Conservation (phyloP, 2,888 invertebrate genomes). For the Lymantria dispar region DNA sequence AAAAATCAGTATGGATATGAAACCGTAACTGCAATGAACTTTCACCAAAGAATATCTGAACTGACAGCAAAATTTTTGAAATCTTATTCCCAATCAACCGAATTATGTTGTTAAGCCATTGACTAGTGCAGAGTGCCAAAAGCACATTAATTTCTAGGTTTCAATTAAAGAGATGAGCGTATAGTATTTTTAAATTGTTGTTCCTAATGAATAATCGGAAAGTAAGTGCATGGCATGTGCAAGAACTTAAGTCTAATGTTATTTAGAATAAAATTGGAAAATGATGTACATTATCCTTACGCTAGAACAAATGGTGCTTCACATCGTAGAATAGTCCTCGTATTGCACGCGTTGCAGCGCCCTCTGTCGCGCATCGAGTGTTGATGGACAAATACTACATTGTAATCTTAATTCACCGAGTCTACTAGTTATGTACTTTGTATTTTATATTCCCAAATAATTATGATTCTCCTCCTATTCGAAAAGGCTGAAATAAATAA, state of each 20-base stretch:
- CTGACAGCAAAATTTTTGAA: constrained; percentile 31
- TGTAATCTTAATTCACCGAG: constrained; percentile 71
- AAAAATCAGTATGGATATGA: constrained; percentile 28
- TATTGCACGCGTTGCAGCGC: constrained; percentile 24
- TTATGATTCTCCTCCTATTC: constrained; percentile 80
- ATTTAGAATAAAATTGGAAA: constrained; percentile 73
- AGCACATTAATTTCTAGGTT: constrained; percentile 71
- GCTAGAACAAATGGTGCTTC: constrained; percentile 83
- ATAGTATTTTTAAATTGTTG: constrained; percentile 79
- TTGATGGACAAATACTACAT: constrained; percentile 35
- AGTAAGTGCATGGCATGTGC: constrained; percentile 63
- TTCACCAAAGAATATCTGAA: constrained; percentile 64
- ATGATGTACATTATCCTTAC: constrained; percentile 81
- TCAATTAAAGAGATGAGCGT: constrained; percentile 63
- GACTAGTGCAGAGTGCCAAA: constrained; percentile 76
- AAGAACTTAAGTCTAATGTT: constrained; percentile 69
- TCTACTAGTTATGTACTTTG: constrained; percentile 61
- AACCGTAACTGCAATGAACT: constrained; percentile 29
- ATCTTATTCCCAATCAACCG: constrained; percentile 20
- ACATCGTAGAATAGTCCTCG: constrained; percentile 69
- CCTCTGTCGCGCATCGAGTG: constrained; percentile 10
- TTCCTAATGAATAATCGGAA: constrained; percentile 77
- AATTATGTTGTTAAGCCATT: constrained; percentile 36
- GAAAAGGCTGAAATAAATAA: constrained; percentile 79
- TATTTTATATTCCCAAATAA: constrained; percentile 75